Percentiles rank a stretch among this genome's conserved stretches.
phyloP scores from a whole-genome alignment of 2,888 invertebrate genomes.

The Tholera decimalis region DNA sequence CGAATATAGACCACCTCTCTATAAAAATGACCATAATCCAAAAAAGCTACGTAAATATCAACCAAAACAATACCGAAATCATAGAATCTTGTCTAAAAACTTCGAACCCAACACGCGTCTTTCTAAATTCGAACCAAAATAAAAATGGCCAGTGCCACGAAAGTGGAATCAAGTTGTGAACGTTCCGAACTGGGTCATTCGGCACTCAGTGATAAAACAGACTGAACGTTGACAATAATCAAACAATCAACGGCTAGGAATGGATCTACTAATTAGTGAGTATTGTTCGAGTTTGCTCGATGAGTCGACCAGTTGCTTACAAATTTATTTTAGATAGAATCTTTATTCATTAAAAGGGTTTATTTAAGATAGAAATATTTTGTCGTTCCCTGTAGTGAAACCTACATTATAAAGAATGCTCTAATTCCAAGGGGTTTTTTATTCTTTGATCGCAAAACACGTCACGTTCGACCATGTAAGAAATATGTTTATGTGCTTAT shows the following conservation, averaged over 20 bases:
- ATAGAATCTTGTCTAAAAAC: not conserved
- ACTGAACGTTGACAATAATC: constrained; percentile 58
- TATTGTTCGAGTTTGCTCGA: constrained; percentile 24
- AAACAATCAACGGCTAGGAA: constrained; percentile 66
- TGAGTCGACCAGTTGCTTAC: constrained; percentile 4
- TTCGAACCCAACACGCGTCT: not conserved
- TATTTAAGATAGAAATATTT: not conserved
- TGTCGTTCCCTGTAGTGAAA: not conserved
- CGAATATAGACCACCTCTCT: not conserved
- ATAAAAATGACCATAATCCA: not conserved
- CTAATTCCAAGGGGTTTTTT: not conserved
- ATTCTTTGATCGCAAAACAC: no score
- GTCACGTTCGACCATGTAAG: no score
- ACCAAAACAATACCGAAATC: not conserved
- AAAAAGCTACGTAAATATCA: not conserved
- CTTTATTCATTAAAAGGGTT: not conserved
- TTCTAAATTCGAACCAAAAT: constrained; percentile 27
- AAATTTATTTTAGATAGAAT: constrained; percentile 7
- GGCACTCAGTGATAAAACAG: constrained; percentile 28
- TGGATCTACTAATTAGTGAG: constrained; percentile 64
- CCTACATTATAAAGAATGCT: not conserved
- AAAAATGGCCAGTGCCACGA: constrained; percentile 18
- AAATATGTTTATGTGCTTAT: no score
- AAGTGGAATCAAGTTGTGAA: constrained; percentile 22
- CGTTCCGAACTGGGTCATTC: constrained; percentile 47